Base-by-base conservation (phyloP, 1,140 invertebrate species). In the Aporrectodea caliginosa region DNA sequence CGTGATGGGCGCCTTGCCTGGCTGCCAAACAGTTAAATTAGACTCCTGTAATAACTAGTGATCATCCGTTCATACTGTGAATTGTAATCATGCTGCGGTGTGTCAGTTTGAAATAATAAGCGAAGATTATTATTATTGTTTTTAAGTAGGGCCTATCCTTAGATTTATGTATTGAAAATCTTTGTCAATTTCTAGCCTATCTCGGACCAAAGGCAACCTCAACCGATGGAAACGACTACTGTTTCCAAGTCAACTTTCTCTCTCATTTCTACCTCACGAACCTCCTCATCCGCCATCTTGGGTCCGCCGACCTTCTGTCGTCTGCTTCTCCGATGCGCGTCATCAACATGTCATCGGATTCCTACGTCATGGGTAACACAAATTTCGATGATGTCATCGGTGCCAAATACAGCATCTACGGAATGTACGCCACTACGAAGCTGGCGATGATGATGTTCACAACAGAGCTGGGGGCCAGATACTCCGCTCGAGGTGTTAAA, bases 271-370 rank as follows among this genome's bases (percentile, higher is more conserved):
- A 33, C 31, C 73, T 74, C 34, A 74, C 73, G 1, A n/a, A 33
- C 0, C 73, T 74, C 32, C n/a, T 74, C 73, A 22, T 74, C n/a
- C 31, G 73, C n/a, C 31, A 34, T 74, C 73, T 16, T n/a, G 1
- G 29, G 0, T 16, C 16, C 1, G 32, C 73, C 14, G 0, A 74
- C 16, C 22, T n/a, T 30, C 31, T 33, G 16, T 34, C 34, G n/a
- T 34, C 31, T 0, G n/a, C n/a, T 22, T 27, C 29, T 31, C 73
- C 31, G 14, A 31, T 74, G 29, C 73, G 31, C 14, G 34, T 74
- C 29, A 74, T 74, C 31, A 74, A 74, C 30, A 31, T 74, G 73
- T 33, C 73, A n/a, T 74, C 73, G n/a, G 73, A 74, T 31, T 33
- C 34, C n/a, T 33, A 33, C 16, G 34, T 31, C 73, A 74, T 31